Conservation (phyloP, 2,113 vertebrate genomes). For the Brachypteracias leptosomus region DNA sequence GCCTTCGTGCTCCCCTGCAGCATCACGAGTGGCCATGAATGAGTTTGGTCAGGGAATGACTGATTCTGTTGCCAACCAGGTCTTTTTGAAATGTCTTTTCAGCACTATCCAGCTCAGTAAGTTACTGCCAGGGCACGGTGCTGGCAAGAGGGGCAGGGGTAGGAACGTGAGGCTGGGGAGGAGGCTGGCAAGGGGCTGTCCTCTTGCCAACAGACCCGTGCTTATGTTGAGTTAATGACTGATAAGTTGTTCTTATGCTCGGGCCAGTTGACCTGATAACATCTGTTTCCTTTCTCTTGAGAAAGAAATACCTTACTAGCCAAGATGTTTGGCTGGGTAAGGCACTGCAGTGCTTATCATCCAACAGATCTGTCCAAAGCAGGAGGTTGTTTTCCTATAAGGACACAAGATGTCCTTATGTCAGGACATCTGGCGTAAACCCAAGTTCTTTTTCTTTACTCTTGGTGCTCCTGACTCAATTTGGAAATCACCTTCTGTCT, state of each 20-base stretch:
- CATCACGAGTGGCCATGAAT: not conserved
- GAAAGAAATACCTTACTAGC: not conserved
- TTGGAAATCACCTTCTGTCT: not conserved
- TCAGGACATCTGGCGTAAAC: not conserved
- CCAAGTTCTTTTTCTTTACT: not conserved
- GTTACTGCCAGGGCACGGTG: not conserved
- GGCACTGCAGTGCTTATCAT: not conserved
- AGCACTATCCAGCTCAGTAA: fast-evolving
- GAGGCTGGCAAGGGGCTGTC: not conserved
- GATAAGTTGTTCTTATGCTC: not conserved
- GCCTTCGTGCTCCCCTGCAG: not conserved
- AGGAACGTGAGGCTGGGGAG: not conserved
- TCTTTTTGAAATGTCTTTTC: not conserved
- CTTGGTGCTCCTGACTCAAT: not conserved
- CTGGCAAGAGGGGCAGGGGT: not conserved
- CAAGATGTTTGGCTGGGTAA: not conserved
- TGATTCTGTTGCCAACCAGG: fast-evolving
- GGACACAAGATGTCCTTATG: not conserved
- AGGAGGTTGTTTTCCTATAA: not conserved
- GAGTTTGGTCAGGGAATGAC: not conserved
- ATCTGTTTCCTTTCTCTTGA: slow-evolving; percentile 20
- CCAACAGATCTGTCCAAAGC: not conserved
- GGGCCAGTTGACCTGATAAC: not conserved
- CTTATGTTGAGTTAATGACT: not conserved
- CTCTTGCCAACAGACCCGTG: not conserved